Evolutionary conservation across 2,113 vertebrate species (phyloP), one percentile per base, ranked within the genome.

Genomic region (Typhlomys cinereus): DNA sequence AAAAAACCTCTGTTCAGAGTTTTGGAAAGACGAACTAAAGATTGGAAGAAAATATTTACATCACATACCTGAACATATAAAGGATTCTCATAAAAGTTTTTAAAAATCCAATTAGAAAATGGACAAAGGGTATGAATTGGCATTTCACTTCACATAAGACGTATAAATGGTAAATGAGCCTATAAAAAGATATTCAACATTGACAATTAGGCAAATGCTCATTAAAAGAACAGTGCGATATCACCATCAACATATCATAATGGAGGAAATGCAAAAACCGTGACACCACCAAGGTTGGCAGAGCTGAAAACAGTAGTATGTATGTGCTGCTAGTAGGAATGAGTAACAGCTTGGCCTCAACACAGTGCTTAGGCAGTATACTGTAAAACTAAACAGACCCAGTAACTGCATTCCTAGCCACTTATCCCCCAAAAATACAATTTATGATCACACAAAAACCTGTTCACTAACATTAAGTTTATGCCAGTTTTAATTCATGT

Each of bases 361-460:
- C 57, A 7, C 27, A 85, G 91, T 39, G 76, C 2, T 23, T 54
- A 54, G 29, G 54, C 57, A 88, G 50, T 59, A 12, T 39, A 79
- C 78, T 73, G 78, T 71, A 73, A 93, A 90, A 90, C 34, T 82
- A 87, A 87, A 87, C n/a, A 91, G 86, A 95, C 39, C 6, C 48
- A 83, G 46, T 73, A 75, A 85, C 44, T 73, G 7, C 69, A 85
- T 41, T 69, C 48, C 21, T 81, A 27, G 20, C n/a, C 46, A 89
- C 76, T 57, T 64, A 81, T 75, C 59, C 85, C 44, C 48, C 44
- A 84, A 54, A 93, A 75, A 57, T 10, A 8, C 44, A 78, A n/a
- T n/a, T n/a, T n/a, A n/a, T n/a, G n/a, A n/a, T n/a, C n/a, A n/a
- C n/a, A n/a, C n/a, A n/a, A n/a, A n/a, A n/a, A 71, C 50, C 34